Base-by-base conservation (phyloP, 2,888 invertebrate genomes). In the Hoplodrina blanda region DNA sequence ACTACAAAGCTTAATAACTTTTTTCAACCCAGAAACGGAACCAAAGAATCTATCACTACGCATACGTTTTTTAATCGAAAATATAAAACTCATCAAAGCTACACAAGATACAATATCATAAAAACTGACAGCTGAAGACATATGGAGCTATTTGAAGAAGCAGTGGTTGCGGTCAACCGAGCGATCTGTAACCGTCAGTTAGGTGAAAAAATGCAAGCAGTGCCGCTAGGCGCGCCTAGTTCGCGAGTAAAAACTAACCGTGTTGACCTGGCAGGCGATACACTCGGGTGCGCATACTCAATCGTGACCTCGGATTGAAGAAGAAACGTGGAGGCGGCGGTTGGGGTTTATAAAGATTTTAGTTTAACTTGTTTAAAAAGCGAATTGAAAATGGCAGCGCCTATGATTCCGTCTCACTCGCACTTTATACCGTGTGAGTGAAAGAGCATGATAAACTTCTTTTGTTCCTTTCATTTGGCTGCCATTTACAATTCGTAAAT, bases 261-360 rank as follows among this genome's bases (percentile, higher is more conserved):
- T 87, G 85, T 84, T 93, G 94, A 94, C 94, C 94, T 88, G 91
- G 86, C 89, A 91, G 93, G 91, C 92, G 95, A 93, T 92, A 91
- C 95, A 93, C 90, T 92, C 83, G 89, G 92, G 82, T 91, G 94
- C 90, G 80, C 90, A 91, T 91, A 91, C 90, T 91, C 92, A 90
- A 93, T 91, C 91, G 89, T 84, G 78, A 81, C 76, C 78, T 72
- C 62, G 20, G 73, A 79, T 8, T 4, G 3, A 30, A 41, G 78
- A 85, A 84, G 11, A 7, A 0, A 11, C 6, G 49, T 85, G 82
- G 89, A 91, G 82, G 61, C 65, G 87, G 57, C n/a, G 2, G 37
- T 64, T 41, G 5, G 2, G 2, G 44, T 6, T 11, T 37, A 5
- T 10, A 2, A 2, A 17, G 0, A 49, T 49, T 55, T 63, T 13